phyloP scores from a whole-genome alignment of 2,113 vertebrate genomes.

The Prietella phreatophila region DNA sequence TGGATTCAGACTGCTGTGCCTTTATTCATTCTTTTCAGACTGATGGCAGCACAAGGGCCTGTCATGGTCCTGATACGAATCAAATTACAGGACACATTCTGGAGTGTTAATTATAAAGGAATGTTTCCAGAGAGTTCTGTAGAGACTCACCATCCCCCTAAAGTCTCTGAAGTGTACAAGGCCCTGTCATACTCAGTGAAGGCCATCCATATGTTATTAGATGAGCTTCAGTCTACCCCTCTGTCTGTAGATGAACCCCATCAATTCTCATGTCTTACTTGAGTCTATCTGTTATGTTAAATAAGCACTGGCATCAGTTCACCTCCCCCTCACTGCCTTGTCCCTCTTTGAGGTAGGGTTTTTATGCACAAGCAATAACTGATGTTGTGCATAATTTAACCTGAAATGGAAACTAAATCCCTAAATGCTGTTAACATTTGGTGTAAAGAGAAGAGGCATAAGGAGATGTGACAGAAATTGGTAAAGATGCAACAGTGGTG shows the following conservation, averaged over 20 bases:
- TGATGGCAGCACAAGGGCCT: slow-evolving; percentile 13
- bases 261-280: not conserved
- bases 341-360: not conserved
- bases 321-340: not conserved
- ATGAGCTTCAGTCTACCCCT: not conserved
- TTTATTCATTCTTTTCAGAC: slow-evolving; percentile 31
- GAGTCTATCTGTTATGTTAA: not conserved
- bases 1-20: not conserved
- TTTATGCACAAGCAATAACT: not conserved
- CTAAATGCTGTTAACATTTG: not conserved
- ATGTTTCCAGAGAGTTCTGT: not conserved
- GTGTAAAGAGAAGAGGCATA: not conserved
- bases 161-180: slow-evolving; percentile 16
- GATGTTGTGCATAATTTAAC: not conserved
- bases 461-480: not conserved
- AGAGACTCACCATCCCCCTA: not conserved
- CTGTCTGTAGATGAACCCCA: not conserved
- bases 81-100: slow-evolving; percentile 38
- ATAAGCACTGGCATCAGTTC: not conserved
- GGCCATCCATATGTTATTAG: not conserved
- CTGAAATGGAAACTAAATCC: not conserved
- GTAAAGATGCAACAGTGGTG: not conserved
- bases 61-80: slow-evolving; percentile 39
- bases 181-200: slow-evolving; percentile 23
- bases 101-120: slow-evolving; percentile 42